Percentiles rank a stretch among this genome's conserved stretches.
phyloP scores from a whole-genome alignment of 2,888 invertebrate species.

The Drosophila putrida region DNA sequence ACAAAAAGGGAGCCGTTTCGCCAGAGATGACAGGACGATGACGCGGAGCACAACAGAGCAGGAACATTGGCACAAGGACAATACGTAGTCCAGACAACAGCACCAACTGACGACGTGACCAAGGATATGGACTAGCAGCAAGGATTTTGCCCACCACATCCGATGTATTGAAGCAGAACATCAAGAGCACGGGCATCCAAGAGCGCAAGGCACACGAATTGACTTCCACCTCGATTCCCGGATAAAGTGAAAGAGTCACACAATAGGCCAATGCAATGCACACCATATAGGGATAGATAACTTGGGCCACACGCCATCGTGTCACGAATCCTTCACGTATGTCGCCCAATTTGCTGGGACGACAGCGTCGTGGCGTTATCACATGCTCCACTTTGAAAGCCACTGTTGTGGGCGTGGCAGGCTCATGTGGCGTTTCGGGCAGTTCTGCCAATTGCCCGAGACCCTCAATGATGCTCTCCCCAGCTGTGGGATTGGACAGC shows the following conservation, averaged over 20 bases:
- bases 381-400: conserved; percentile 86
- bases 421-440: conserved; percentile 83
- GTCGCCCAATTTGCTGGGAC: conserved; percentile 83
- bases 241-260: conserved; percentile 95
- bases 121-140: conserved; percentile 92
- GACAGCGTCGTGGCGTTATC: conserved; percentile 83
- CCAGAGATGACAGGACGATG: conserved; percentile 90
- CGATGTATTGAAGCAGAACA: conserved; percentile 94
- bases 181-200: conserved; percentile 97
- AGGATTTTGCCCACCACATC: conserved; percentile 92
- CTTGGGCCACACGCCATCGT: conserved; percentile 92
- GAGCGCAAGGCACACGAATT: conserved; percentile 92
- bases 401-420: conserved; percentile 83
- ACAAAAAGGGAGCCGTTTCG: conserved; percentile 89
- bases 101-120: conserved; percentile 92
- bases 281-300: conserved; percentile 96
- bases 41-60: conserved; percentile 93
- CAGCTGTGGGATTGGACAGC: conserved; percentile 88
- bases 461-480: conserved; percentile 85
- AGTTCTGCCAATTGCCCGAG: conserved; percentile 83
- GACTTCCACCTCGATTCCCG: conserved; percentile 95
- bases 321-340: conserved; percentile 85
- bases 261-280: conserved; percentile 95
- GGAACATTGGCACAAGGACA: conserved; percentile 91
- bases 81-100: conserved; percentile 91